phyloP scores from a whole-genome alignment of 2,888 invertebrate genomes.

The Nowickia ferox region DNA sequence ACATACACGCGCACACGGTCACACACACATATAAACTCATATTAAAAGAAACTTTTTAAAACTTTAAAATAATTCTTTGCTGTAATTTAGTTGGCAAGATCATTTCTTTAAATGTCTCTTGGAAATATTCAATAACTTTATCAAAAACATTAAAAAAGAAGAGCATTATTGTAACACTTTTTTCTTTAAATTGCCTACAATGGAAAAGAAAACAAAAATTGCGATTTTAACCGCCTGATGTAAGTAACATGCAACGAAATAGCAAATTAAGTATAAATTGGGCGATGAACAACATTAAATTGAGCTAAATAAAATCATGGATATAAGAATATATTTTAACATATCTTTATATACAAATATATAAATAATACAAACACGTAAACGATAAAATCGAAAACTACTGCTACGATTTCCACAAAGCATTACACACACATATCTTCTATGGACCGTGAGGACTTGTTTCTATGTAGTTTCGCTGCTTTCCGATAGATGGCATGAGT shows the following conservation, averaged over 20 bases:
- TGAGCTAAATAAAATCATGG: slow-evolving; percentile 7
- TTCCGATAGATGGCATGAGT: too few species aligned
- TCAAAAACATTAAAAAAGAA: slow-evolving; percentile 77
- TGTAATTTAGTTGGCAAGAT: slow-evolving; percentile 50
- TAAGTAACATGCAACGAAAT: slow-evolving; percentile 57
- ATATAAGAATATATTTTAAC: neutral
- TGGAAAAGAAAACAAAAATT: neutral
- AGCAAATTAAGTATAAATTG: neutral
- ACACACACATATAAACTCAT: neutral
- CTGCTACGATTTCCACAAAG: too few species aligned
- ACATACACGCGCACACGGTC: neutral
- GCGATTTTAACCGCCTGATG: neutral
- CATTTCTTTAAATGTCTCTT: slow-evolving; percentile 67
- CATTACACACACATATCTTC: too few species aligned
- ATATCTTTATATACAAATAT: neutral
- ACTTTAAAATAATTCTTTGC: slow-evolving; percentile 42
- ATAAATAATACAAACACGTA: too few species aligned
- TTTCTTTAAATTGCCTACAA: slow-evolving; percentile 47
- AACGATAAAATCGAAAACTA: too few species aligned
- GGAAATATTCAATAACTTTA: slow-evolving; percentile 79
- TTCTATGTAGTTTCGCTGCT: too few species aligned
- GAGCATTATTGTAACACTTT: slow-evolving; percentile 75
- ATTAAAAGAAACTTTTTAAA: slow-evolving; percentile 9
- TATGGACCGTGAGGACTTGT: too few species aligned
- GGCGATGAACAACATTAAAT: neutral